Conservation (phyloP, 1,140 invertebrate genomes). For the Drosophila grimshawi region DNA sequence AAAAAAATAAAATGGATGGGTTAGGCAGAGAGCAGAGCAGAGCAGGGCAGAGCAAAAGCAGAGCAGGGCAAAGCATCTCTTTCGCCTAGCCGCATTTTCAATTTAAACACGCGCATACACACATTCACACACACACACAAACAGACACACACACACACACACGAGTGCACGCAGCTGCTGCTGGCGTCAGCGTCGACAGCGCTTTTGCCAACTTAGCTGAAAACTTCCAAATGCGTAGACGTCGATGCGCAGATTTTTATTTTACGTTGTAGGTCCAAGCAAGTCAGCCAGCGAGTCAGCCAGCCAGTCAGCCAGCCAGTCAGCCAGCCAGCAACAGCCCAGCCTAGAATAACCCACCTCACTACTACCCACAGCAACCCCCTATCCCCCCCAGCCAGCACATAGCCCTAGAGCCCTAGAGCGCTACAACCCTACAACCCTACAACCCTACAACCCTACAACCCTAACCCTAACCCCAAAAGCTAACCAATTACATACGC, state of each 20-base stretch:
- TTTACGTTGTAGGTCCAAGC: slow-evolving; percentile 55
- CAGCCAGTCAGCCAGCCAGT: slow-evolving; percentile 10
- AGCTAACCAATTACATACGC: too few species aligned
- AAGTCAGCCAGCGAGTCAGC: slow-evolving; percentile 7
- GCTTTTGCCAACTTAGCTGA: slow-evolving; percentile 66
- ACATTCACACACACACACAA: slow-evolving; percentile 18
- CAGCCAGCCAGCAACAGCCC: neutral
- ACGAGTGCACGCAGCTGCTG: slow-evolving; percentile 27
- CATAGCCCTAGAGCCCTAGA: too few species aligned
- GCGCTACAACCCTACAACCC: too few species aligned
- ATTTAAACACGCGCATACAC: slow-evolving; percentile 64
- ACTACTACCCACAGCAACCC: slow-evolving; percentile 5
- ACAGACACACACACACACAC: slow-evolving; percentile 28
- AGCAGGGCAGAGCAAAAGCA: slow-evolving; percentile 3
- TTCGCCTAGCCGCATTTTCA: slow-evolving; percentile 66
- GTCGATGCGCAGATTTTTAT: slow-evolving; percentile 50
- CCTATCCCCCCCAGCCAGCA: neutral
- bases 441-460: too few species aligned
- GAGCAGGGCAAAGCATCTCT: slow-evolving; percentile 20
- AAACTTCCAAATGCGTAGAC: slow-evolving; percentile 77
- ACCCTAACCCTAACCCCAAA: too few species aligned
- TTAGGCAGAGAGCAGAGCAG: slow-evolving; percentile 25
- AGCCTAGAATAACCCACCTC: neutral
- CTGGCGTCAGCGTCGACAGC: slow-evolving; percentile 15
- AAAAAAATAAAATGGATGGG: slow-evolving; percentile 3